Evolutionary conservation across 2,888 invertebrate species (phyloP).

Genomic region (Cynaeus angustus): DNA sequence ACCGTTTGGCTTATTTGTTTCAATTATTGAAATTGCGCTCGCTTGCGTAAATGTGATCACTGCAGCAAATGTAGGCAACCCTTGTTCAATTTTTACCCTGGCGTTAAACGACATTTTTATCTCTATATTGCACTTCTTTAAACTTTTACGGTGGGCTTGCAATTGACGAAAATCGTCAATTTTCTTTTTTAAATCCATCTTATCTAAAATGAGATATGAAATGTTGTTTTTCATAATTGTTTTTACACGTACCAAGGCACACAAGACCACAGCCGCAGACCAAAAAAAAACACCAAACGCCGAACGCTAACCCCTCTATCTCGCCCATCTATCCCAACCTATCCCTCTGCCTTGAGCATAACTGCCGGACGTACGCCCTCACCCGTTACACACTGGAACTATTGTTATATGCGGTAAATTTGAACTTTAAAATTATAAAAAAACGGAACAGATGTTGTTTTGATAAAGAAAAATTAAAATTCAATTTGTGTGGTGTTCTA

Average conservation of each 20-base stretch:
- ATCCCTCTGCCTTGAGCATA: too few species aligned
- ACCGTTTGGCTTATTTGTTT: conserved; percentile 6
- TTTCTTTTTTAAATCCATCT: conserved; percentile 6
- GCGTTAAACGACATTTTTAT: conserved; percentile 10
- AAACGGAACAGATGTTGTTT: too few species aligned
- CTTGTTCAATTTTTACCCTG: conserved; percentile 11
- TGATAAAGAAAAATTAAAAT: too few species aligned
- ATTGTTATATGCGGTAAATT: too few species aligned
- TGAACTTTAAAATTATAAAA: too few species aligned
- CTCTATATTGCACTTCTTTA: conserved; percentile 10
- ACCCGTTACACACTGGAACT: too few species aligned
- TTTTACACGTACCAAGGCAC: neutral
- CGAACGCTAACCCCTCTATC: too few species aligned
- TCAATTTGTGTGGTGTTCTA: too few species aligned
- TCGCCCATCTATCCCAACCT: too few species aligned
- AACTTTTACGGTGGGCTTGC: conserved; percentile 10
- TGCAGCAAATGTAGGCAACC: conserved; percentile 8
- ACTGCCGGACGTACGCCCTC: too few species aligned
- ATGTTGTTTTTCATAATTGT: conserved; percentile 8
- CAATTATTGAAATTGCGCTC: conserved; percentile 6
- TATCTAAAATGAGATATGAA: neutral
- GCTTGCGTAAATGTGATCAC: neutral
- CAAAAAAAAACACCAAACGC: too few species aligned
- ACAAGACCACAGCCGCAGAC: too few species aligned
- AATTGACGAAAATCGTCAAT: conserved; percentile 8